These are phyloP conservation scores for Ornithoptera alexandrae DNA, from an alignment of 2,888 invertebrate genomes.

Conservation along the genomic window DNA sequence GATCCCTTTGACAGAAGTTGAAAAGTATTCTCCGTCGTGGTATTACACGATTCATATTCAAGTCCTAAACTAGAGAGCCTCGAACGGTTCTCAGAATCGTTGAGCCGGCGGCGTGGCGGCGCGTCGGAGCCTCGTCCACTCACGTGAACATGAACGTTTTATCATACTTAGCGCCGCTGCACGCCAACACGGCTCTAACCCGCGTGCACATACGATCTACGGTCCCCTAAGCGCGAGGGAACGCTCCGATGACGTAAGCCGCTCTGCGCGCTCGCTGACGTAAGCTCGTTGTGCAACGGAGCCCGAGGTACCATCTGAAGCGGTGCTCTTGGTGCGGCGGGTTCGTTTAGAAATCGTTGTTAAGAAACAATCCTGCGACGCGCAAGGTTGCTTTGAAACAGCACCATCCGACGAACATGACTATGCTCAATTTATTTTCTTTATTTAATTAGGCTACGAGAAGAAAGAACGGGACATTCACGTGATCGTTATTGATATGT, in stretches of 20 bases:
- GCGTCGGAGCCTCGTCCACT: slow-evolving; percentile 78
- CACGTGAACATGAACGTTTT: slow-evolving; percentile 78
- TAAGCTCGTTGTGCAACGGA: slow-evolving; percentile 80
- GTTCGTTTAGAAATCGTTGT: slow-evolving; percentile 75
- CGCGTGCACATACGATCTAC: slow-evolving; percentile 54
- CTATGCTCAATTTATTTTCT: neutral
- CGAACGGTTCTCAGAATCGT: slow-evolving; percentile 76
- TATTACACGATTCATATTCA: slow-evolving; percentile 71
- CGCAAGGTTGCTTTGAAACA: slow-evolving; percentile 56
- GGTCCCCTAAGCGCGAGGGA: slow-evolving; percentile 52
- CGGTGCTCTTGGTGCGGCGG: slow-evolving; percentile 67
- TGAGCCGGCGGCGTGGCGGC: slow-evolving; percentile 62
- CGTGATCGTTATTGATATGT: no score
- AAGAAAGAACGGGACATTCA: no score
- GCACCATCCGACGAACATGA: neutral
- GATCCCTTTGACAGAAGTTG: slow-evolving; percentile 30
- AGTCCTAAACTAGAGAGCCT: slow-evolving; percentile 75
- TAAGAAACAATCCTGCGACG: slow-evolving; percentile 66
- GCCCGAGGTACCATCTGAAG: slow-evolving; percentile 74
- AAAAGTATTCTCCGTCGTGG: slow-evolving; percentile 50
- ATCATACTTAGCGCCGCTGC: slow-evolving; percentile 59
- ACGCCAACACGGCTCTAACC: slow-evolving; percentile 53
- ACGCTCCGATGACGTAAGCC: slow-evolving; percentile 77
- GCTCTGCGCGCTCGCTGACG: slow-evolving; percentile 76
- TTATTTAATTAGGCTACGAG: no score